Evolutionary conservation across 2,888 invertebrate species (phyloP), one percentile per base, ranked within the genome.

Genomic region (Drosophila stalkeri): DNA sequence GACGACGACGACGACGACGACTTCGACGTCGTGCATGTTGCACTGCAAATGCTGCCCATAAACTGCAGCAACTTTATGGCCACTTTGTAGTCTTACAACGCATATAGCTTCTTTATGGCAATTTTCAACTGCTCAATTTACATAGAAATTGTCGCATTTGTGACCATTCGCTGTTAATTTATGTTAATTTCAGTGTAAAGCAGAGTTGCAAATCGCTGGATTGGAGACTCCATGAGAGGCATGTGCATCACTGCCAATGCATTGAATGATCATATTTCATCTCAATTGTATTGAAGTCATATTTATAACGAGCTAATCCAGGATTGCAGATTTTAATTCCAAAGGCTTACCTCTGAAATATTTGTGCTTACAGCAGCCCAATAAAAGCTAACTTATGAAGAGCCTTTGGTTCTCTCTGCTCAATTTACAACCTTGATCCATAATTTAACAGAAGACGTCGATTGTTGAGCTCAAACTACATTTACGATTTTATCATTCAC

Each of bases 31-130:
- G 49, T 55, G 63, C 37, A 27, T 52, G 43, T 31, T 35, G 35
- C 65, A 49, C 52, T 61, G 75, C 57, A 56, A 76, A 63, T 80
- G 76, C 67, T 78, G 76, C 74, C 64, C 88, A 82, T 84, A 88
- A 84, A 88, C 62, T 88, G 88, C 66, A 67, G 72, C 71, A 60
- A 88, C 78, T 88, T 84, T 84, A 84, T 88, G 78, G 71, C 78
- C 88, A 88, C 84, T 88, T 86, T 79, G 74, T 83, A 71, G 82
- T 76, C 77, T 72, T 65, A 75, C 75, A 70, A 52, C 77, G 77
- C 79, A 84, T 75, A 76, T 68, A 63, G 69, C 81, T 71, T 80
- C 86, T 88, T 71, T 81, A 86, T 80, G 72, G 68, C 65, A 52
- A 37, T 54, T 70, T 72, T 59, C 82, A 77, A 72, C 86, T 74